A percentile compares a stretch with the other conserved stretches of the same genome.
Conservation (phyloP, 2,888 invertebrate genomes). For the Drosophila nr. medialis region DNA sequence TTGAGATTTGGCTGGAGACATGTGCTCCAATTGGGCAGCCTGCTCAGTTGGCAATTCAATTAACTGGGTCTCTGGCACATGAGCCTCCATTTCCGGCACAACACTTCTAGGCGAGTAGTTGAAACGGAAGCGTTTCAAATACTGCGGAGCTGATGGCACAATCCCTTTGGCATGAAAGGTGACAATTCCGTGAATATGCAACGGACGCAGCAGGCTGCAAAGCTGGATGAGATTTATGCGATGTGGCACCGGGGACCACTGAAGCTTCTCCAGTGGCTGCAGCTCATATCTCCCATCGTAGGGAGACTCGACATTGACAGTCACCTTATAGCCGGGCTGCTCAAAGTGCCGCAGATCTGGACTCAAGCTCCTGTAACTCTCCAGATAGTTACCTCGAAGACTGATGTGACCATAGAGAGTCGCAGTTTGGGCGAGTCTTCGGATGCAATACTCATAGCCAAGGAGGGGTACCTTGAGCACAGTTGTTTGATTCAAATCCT, state of each 20-base stretch:
- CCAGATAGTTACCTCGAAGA: conserved; percentile 16
- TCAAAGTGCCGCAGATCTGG: conserved; percentile 24
- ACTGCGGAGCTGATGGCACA: conserved; percentile 42
- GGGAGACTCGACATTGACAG: conserved; percentile 1
- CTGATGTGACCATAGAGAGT: conserved; percentile 47
- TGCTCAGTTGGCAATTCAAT: not conserved
- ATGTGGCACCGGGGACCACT: conserved; percentile 59
- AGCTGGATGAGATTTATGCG: conserved; percentile 61
- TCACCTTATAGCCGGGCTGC: conserved; percentile 5
- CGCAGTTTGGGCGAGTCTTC: conserved; percentile 34
- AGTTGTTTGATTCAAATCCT: not conserved
- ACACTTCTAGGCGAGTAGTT: conserved; percentile 20
- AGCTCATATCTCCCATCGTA: accelerated
- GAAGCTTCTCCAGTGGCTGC: conserved; percentile 15
- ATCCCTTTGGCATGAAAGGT: conserved; percentile 29
- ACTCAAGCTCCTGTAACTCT: conserved; percentile 33
- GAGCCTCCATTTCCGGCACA: not conserved
- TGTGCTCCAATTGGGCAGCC: not conserved
- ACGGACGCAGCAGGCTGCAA: conserved; percentile 60
- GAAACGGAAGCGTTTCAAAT: conserved; percentile 42
- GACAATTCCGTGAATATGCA: conserved; percentile 56
- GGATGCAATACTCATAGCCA: conserved; percentile 57
- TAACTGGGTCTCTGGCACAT: conserved; percentile 17
- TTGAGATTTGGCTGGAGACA: not conserved
- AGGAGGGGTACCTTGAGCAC: conserved; percentile 48